These are phyloP conservation scores for Remorina albescens DNA, from an alignment of 2,797 vertebrate genomes.

Conservation along the genomic window DNA sequence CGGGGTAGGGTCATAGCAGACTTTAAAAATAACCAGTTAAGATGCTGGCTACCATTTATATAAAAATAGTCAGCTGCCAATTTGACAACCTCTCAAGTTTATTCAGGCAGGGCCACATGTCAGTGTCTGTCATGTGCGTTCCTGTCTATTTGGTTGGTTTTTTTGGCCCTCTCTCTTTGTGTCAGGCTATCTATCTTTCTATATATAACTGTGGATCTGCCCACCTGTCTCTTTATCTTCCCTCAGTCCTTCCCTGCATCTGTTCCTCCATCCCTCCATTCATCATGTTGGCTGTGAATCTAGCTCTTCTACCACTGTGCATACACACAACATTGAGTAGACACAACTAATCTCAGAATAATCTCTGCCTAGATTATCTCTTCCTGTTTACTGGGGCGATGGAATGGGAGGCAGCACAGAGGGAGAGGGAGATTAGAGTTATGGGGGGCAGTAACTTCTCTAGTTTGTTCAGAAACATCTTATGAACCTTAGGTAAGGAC, in stretches of 20 bases:
- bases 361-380: constrained; percentile 75
- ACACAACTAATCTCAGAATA: constrained; percentile 76
- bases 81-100: constrained; percentile 26
- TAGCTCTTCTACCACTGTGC: constrained; percentile 24
- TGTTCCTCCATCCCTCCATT: constrained; percentile 11
- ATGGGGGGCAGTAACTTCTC: constrained; percentile 48
- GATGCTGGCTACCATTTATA: constrained; percentile 6
- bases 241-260: constrained; percentile 16
- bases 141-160: constrained; percentile 11
- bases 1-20: background rate
- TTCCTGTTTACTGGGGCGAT: constrained; percentile 48
- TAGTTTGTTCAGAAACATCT: constrained; percentile 26
- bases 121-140: constrained; percentile 17
- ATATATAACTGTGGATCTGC: constrained; percentile 24
- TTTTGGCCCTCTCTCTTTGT: background rate
- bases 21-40: constrained; percentile 15
- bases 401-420: constrained; percentile 25
- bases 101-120: constrained; percentile 30
- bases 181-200: constrained; percentile 30
- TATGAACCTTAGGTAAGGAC: constrained; percentile 18
- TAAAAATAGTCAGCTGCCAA: constrained; percentile 27
- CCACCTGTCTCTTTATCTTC: constrained; percentile 48
- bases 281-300: constrained; percentile 26
- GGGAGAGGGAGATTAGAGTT: constrained; percentile 59
- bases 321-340: constrained; percentile 56